phyloP scores from a whole-genome alignment of 2,888 invertebrate genomes.

The Pammene aurita region DNA sequence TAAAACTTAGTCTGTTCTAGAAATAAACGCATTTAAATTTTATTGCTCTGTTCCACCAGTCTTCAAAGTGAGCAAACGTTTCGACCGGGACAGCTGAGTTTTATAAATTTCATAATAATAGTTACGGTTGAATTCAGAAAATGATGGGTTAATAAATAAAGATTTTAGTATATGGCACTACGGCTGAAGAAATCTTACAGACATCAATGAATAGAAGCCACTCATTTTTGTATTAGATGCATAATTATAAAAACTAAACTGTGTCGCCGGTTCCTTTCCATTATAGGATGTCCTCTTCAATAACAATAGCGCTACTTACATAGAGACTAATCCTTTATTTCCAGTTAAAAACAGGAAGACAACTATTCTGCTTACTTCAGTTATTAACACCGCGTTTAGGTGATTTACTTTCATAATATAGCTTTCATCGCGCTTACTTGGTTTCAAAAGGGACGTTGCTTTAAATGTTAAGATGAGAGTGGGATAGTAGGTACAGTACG shows the following conservation, averaged over 20 bases:
- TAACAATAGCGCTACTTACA: slow-evolving; percentile 15
- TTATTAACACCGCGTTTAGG: slow-evolving; percentile 54
- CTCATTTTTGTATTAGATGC: neutral
- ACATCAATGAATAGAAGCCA: neutral
- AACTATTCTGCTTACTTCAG: slow-evolving; percentile 53
- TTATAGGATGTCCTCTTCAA: slow-evolving; percentile 4
- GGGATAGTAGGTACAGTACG: no score
- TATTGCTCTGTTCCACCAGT: slow-evolving; percentile 65
- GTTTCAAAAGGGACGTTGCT: neutral
- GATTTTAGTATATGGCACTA: neutral
- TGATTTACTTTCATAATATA: neutral
- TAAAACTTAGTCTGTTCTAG: slow-evolving; percentile 14
- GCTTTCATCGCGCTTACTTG: neutral
- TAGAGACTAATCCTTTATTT: slow-evolving; percentile 17
- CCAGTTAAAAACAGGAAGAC: slow-evolving; percentile 24
- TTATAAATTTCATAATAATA: slow-evolving; percentile 22
- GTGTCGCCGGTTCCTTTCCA: slow-evolving; percentile 4
- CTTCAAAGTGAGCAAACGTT: slow-evolving; percentile 58
- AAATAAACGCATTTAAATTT: slow-evolving; percentile 46
- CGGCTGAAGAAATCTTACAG: neutral
- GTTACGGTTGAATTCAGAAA: slow-evolving; percentile 19
- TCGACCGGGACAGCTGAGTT: slow-evolving; percentile 14
- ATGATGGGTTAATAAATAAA: neutral
- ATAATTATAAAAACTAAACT: neutral
- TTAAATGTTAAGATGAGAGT: no score